Evolutionary conservation across 2,113 vertebrate genomes (phyloP), one percentile per base, ranked within the genome.

Genomic region (Sphaerodactylus townsendi): DNA sequence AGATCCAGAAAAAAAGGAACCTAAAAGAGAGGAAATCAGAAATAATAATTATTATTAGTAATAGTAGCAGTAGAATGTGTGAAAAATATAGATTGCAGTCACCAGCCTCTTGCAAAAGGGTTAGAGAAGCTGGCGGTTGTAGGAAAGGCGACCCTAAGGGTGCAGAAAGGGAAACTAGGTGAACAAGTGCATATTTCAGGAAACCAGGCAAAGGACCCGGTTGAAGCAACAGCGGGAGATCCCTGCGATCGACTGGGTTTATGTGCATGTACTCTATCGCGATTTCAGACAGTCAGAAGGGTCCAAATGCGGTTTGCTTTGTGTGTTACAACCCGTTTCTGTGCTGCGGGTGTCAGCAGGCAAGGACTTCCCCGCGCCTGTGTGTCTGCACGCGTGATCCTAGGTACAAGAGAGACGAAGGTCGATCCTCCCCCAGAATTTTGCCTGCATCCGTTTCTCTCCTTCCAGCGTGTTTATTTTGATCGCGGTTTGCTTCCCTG

Each of bases 1-100:
- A 37, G 75, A 80, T 86, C 88, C 88, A 93, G 88, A 93, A 92
- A 91, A n/a, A 94, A 94, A 87, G 85, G 89, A 84, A 74, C 92
- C 95, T 96, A 83, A 91, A 93, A 95, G 46, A 93, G 25, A 91
- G 93, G 89, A 95, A 72, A 74, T 66, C 75, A 72, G 37, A 71
- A n/a, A 86, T 39, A 23, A 56, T 56, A 23, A 95, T 88, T 87
- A 84, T 46, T 69, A 53, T 53, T 90, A 81, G 35, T n/a, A 39
- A 3, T 0, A 84, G 91, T 53, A 74, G 90, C 79, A 87, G 73
- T 76, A 79, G 89, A 93, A 91, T 41, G 13, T 44, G 90, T 93
- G 56, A 81, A 82, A 84, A 44, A 10, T 2, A 71, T 87, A 23
- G 2, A 33, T 77, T 78, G 15, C 46, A 84, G 30, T 72, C 4